Evolutionary conservation across 2,888 invertebrate species (phyloP), one percentile per base, ranked within the genome.

Genomic region (Allolobophora icterica): DNA sequence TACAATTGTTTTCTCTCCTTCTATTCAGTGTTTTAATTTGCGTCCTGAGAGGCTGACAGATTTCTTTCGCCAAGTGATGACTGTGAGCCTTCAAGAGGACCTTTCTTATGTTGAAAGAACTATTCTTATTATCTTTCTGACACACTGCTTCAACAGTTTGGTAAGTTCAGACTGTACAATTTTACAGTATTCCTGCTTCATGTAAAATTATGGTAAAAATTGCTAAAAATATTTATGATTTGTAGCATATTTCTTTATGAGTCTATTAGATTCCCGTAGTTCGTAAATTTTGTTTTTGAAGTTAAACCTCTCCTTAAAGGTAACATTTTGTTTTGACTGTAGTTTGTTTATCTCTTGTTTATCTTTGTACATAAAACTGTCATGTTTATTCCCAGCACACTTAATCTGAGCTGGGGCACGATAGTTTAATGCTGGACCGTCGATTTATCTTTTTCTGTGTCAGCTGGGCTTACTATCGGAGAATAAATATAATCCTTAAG

Each of bases 61-160:
- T 0, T 95, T 96, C 92, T 95, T 96, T 92, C 93, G 94, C 38
- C 93, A 93, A 34, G 93, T 95, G 8, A 92, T 95, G 90, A 92
- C 94, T 91, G 96, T 97, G 0, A 97, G 97, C 93, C 95, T 99
- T 13, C n/a, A 94, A 89, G 94, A 94, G 52, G 94, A 95, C 94
- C 95, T 97, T 89, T 93, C 94, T 33, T 93, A 95, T 83, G 94
- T 94, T 58, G 99, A 99, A 95, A 98, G 98, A 95, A 98, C 98
- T 0, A 97, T 97, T 0, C 95, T 99, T 90, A 96, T 99, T 30
- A 96, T 98, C 84, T 99, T 99, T 95, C 96, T 99, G 4, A 98
- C 98, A 95, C 98, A 99, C 95, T 98, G 98, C 94, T 99, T 99
- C 94, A 99, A 99, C 94, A 99, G 99, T 93, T 97, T 99, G 97